Evolutionary conservation across 30 jellyfish, hydroid and myxozoan species (phyloP).

Genomic region (Clytia hemisphaerica): DNA sequence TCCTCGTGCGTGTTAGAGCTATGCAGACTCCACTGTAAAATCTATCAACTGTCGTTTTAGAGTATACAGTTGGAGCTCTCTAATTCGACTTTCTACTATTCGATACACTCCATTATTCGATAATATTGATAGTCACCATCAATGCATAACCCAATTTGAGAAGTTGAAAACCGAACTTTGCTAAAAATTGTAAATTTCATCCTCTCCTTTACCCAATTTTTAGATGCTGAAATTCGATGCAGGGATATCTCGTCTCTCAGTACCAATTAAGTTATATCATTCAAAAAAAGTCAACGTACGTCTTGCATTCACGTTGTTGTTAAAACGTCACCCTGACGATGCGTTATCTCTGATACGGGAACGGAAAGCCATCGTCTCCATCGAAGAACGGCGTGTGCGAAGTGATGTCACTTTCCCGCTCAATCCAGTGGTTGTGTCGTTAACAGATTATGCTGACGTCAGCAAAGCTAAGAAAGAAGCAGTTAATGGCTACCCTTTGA

Average conservation of each 20-base stretch:
- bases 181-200: no score
- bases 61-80: no score
- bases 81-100: no score
- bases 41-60: no score
- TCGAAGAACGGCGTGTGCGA: conserved; percentile 73
- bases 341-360: no score
- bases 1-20: no score
- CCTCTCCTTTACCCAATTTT: neutral
- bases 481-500: conserved; percentile 86
- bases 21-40: no score
- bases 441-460: conserved; percentile 67
- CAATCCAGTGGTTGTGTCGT: conserved; percentile 81
- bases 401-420: conserved; percentile 89
- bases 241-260: conserved; percentile 50
- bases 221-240: conserved; percentile 58
- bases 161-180: no score
- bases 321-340: conserved; percentile 47
- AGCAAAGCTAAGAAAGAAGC: conserved; percentile 49
- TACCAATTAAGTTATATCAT: conserved; percentile 51
- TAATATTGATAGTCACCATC: no score
- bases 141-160: no score
- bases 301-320: conserved; percentile 63
- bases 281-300: conserved; percentile 64
- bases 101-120: no score
- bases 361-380: conserved; percentile 61